Evolutionary conservation across 2,797 vertebrate species (phyloP), one percentile per base, ranked within the genome.

Genomic region (Oreonectes daqikongensis): DNA sequence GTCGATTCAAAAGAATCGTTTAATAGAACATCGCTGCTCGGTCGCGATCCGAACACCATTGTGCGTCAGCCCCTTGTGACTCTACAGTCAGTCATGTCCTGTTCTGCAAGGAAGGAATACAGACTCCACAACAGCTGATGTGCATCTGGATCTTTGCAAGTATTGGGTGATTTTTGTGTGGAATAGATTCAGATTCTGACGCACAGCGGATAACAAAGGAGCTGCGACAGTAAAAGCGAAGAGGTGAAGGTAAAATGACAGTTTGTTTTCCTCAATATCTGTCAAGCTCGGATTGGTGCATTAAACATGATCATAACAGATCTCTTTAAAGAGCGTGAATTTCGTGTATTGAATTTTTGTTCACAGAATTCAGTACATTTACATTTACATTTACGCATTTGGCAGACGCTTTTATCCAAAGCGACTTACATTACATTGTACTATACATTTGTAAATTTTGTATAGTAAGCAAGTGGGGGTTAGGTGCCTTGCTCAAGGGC

Each of bases 41-140:
- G 22, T 42, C 24, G 35, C 18, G 63, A 66, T 75, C 18, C 50
- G 52, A 46, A n/a, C 64, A 48, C 48, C 52, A 26, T 67, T 75
- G 20, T 81, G 78, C 85, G 86, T 87, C 84, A 85, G 63, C 44
- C 69, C 82, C 86, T 82, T 82, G 86, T 85, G 86, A 87, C 84
- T 79, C 15, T 40, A 77, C 79, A 79, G 84, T 84, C 86, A 85
- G 86, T 83, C 84, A 85, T 87, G 85, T 85, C 83, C 79, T 75
- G 80, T 85, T 84, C 79, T 73, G 79, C 66, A 28, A 65, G 72
- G 52, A 76, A 78, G 67, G 68, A 69, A 64, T 61, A 48, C 20
- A 69, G 65, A 53, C 76, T 74, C 65, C 26, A 28, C 68, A 79
- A 78, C 81, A 78, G 81, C 69, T 77, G 81, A 83, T 84, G 84